Conservation (phyloP, 2,797 vertebrate species). For the Spinus pinus region DNA sequence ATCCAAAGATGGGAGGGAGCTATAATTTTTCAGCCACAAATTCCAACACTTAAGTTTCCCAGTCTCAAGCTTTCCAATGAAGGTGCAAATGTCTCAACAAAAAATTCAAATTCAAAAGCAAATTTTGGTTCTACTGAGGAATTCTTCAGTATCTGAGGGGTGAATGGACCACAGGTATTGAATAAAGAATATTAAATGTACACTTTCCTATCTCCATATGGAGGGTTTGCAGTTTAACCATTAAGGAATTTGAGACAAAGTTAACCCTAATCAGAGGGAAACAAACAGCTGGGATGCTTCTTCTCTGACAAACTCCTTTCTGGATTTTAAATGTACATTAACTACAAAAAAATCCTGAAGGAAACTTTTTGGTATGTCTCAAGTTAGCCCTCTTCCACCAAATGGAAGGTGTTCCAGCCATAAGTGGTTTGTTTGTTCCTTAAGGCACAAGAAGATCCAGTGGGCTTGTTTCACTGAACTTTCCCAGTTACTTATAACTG, state of each 20-base stretch:
- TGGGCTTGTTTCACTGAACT: background rate
- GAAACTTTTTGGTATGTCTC: background rate
- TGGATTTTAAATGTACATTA: background rate
- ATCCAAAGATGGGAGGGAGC: background rate
- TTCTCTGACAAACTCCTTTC: background rate
- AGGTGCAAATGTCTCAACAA: background rate
- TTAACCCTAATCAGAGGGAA: background rate
- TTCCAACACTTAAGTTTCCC: background rate
- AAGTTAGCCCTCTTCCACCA: background rate
- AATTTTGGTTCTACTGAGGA: background rate
- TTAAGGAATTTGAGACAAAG: background rate
- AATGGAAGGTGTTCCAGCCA: background rate
- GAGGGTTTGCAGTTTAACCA: background rate
- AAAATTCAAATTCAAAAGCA: background rate
- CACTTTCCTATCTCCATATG: background rate
- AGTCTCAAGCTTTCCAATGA: background rate
- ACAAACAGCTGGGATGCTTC: background rate
- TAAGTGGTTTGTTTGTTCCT: background rate
- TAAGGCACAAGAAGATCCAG: background rate
- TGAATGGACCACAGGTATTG: background rate
- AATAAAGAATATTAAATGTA: background rate
- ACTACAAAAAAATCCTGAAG: background rate
- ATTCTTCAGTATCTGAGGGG: background rate
- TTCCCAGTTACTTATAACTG: background rate
- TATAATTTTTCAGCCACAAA: background rate